Percentiles rank a stretch among this genome's conserved stretches.
phyloP scores from a whole-genome alignment of 2,113 vertebrate genomes.

The Gobius niger region DNA sequence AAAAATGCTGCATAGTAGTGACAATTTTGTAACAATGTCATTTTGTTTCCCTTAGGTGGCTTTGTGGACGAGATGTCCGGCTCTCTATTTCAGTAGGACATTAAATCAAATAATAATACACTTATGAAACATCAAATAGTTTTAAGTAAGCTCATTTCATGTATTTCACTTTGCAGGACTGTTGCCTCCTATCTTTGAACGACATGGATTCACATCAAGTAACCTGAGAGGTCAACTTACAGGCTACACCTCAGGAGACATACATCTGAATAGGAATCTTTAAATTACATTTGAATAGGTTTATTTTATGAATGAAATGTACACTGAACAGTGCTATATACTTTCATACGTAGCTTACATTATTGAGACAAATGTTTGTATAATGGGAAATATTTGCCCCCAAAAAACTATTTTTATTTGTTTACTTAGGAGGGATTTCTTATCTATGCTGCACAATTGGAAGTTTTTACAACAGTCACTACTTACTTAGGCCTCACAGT shows the following conservation, averaged over 20 bases:
- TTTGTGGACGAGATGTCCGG: slow-evolving; percentile 78
- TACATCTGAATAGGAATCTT: slow-evolving; percentile 3
- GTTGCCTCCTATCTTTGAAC: slow-evolving; percentile 60
- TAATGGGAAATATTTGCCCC: no score
- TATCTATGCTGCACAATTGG: no score
- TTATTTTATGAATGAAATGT: neutral
- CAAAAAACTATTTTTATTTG: no score
- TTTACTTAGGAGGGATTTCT: no score
- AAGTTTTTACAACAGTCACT: no score
- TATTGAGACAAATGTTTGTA: no score
- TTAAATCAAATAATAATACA: no score
- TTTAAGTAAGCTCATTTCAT: neutral
- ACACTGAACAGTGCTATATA: neutral
- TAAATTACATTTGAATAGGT: slow-evolving; percentile 9
- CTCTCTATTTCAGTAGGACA: slow-evolving; percentile 78
- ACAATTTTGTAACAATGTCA: neutral
- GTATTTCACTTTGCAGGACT: slow-evolving; percentile 52
- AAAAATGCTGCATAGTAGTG: neutral
- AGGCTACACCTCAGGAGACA: neutral
- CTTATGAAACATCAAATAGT: no score
- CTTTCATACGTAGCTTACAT: no score
- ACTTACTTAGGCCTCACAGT: no score
- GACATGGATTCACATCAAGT: neutral
- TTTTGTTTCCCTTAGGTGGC: slow-evolving; percentile 69
- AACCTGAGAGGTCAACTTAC: neutral